Conservation (phyloP, 2,888 invertebrate genomes). For the Lasiommata megera region DNA sequence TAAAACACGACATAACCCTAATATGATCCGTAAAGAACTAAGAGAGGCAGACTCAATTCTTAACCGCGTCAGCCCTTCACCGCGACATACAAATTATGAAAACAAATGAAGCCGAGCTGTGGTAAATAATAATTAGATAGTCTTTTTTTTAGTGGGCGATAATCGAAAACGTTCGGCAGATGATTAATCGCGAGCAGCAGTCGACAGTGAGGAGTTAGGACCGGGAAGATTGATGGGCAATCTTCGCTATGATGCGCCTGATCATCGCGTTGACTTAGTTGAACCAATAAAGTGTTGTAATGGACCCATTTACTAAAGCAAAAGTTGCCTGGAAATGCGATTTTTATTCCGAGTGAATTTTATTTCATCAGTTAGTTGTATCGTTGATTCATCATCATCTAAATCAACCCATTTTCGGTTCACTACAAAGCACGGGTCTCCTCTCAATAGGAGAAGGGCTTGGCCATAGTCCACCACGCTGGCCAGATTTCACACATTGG, state of each 20-base stretch:
- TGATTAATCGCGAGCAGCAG: conserved; percentile 73
- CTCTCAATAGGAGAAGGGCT: too few species aligned
- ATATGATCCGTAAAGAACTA: not conserved
- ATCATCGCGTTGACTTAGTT: conserved; percentile 9
- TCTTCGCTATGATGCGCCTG: conserved; percentile 38
- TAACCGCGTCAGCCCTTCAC: conserved; percentile 4
- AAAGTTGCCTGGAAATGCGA: not conserved
- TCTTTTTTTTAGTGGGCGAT: conserved; percentile 54
- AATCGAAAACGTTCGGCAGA: conserved; percentile 70
- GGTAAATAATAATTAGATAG: conserved; percentile 59
- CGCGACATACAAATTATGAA: conserved; percentile 23
- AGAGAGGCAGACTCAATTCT: not conserved
- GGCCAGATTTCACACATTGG: too few species aligned
- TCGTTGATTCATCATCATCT: too few species aligned
- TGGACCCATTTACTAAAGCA: not conserved
- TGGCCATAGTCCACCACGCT: too few species aligned
- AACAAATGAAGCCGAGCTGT: conserved; percentile 25
- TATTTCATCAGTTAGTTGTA: too few species aligned
- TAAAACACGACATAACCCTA: not conserved
- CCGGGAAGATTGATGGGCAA: conserved; percentile 66
- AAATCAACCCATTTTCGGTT: too few species aligned
- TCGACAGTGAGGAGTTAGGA: conserved; percentile 59
- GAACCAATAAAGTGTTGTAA: conserved; percentile 1
- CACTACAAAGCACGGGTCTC: too few species aligned
- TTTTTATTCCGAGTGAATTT: too few species aligned